Evolutionary conservation across 1,140 invertebrate genomes (phyloP), one percentile per base, ranked within the genome.

Genomic region (Drosophila orosa): DNA sequence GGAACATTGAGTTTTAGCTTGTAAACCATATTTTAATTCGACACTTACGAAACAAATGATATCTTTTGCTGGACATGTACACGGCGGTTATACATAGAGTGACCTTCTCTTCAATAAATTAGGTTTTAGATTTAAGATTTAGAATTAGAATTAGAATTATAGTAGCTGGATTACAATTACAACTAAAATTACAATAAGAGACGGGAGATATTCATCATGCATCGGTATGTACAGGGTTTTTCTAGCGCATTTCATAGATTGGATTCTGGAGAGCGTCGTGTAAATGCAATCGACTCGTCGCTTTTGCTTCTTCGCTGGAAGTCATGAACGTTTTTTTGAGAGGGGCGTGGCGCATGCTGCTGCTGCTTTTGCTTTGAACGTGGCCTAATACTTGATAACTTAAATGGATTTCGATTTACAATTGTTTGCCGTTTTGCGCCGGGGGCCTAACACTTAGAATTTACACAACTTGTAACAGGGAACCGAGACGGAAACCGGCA

Each of bases 301-400:
- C 48, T 56, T 68, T 58, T 5, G 60, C 55, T 47, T 57, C 40
- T 69, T 71, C 65, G 67, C 58, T 75, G 73, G 72, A 75, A 75
- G 73, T 76, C 73, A 76, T 67, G 62, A 58, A 59, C 54, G 31
- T 44, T 54, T 31, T 35, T 54, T 54, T n/a, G n/a, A n/a, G 35
- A 29, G 55, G 74, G 56, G 71, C 60, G 39, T 48, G 48, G 27
- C 15, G 62, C 44, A 45, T 45, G 42, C 42, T 24, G 74, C 29
- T 27, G 5, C 24, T 50, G 25, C 47, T 50, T 29, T 19, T 54
- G 57, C 67, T 82, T 63, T 67, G 56, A 79, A 87, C 44, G 85
- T 78, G 66, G 83, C 83, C 77, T 86, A 89, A 86, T 86, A 86
- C 83, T 87, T 87, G 67, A 73, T 86, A 83, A 87, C 78, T 75